Evolutionary conservation across 2,888 invertebrate genomes (phyloP).

Genomic region (Plebejus argus): DNA sequence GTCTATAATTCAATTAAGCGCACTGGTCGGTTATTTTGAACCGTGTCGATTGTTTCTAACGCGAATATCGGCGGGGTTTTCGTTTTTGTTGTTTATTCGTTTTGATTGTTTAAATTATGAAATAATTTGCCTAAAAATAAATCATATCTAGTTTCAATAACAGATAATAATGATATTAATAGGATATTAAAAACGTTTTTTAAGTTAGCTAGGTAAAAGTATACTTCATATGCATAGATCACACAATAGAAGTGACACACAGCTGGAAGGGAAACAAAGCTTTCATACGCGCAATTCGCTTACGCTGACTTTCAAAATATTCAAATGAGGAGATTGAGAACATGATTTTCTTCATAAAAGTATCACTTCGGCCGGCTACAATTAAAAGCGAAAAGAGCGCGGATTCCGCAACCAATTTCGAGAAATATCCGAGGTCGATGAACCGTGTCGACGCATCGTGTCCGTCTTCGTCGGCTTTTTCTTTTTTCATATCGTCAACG

Average conservation of each 20-base stretch:
- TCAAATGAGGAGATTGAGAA: slow-evolving; percentile 36
- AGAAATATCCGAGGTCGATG: slow-evolving; percentile 79
- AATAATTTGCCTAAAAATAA: too few species aligned
- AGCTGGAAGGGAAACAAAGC: neutral
- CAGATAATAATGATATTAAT: too few species aligned
- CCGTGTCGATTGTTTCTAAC: neutral
- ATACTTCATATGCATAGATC: neutral
- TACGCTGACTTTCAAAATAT: slow-evolving; percentile 1
- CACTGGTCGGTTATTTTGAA: slow-evolving; percentile 1
- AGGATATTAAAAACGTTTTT: too few species aligned
- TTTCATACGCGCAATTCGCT: neutral
- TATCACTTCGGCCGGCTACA: slow-evolving; percentile 76
- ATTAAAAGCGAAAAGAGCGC: slow-evolving; percentile 79
- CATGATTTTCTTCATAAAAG: slow-evolving; percentile 64
- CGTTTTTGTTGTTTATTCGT: too few species aligned
- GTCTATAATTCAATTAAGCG: slow-evolving; percentile 14
- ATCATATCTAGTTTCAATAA: too few species aligned
- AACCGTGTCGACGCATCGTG: slow-evolving; percentile 75
- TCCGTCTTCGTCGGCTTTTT: slow-evolving; percentile 64
- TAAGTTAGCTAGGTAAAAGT: neutral
- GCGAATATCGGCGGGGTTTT: neutral
- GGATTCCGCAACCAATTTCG: slow-evolving; percentile 76
- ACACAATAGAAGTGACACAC: neutral
- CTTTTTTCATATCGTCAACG: slow-evolving; percentile 52
- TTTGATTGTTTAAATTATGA: too few species aligned